Percentiles rank a stretch among this genome's conserved stretches.
phyloP scores from a whole-genome alignment of 2,797 vertebrate species.

The Typhlichthys subterraneus region DNA sequence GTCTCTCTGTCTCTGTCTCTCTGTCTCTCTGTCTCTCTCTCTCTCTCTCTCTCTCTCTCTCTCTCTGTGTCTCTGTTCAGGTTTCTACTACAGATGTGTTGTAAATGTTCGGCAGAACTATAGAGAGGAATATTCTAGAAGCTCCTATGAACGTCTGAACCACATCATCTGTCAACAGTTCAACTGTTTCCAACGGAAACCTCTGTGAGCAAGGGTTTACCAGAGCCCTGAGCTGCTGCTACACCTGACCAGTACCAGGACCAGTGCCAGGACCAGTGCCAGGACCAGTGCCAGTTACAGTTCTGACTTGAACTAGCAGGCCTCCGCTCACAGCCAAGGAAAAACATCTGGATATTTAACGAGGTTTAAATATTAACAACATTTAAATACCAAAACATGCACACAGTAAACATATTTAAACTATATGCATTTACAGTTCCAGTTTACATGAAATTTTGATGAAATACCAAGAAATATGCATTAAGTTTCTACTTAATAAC shows the following conservation, averaged over 20 bases:
- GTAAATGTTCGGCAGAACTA: conserved; percentile 41
- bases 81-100: conserved; percentile 39
- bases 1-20: conserved; percentile 19
- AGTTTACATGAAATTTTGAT: too few species aligned
- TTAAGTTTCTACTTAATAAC: too few species aligned
- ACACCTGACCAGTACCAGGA: conserved; percentile 2
- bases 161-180: neutral
- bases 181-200: neutral
- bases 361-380: neutral
- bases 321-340: neutral
- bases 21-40: conserved; percentile 10
- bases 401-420: neutral
- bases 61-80: conserved; percentile 59
- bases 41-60: conserved; percentile 23
- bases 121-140: conserved; percentile 6
- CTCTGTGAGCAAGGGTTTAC: too few species aligned
- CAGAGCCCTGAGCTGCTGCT: too few species aligned
- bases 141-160: conserved; percentile 9
- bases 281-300: neutral
- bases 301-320: neutral
- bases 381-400: neutral
- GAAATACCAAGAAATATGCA: too few species aligned
- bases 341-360: neutral
- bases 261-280: neutral
- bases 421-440: neutral